These are phyloP conservation scores for Taurulus bubalis DNA, from an alignment of 2,113 vertebrate genomes.

Conservation along the genomic window DNA sequence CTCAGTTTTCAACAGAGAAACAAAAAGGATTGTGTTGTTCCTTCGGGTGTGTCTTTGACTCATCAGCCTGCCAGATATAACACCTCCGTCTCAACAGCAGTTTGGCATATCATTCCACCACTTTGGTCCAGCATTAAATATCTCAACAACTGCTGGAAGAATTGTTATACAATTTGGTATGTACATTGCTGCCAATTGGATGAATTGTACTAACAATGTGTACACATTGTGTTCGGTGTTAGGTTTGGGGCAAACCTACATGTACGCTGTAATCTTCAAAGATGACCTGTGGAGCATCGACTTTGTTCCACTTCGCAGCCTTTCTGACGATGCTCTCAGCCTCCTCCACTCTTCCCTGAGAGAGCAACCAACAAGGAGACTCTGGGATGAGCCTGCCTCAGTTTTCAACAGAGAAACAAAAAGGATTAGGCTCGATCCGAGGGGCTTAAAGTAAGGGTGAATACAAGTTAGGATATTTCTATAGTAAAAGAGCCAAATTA, in stretches of 20 bases:
- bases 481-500: background rate
- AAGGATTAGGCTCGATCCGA: background rate
- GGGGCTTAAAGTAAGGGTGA: background rate
- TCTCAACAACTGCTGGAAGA: background rate
- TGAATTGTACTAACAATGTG: no score
- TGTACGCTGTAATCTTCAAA: slow-evolving; percentile 78
- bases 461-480: background rate
- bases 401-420: background rate
- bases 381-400: slow-evolving; percentile 86
- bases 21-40: slow-evolving; percentile 70
- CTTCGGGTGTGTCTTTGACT: background rate
- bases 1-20: no score
- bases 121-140: background rate
- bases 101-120: background rate
- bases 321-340: slow-evolving; percentile 87
- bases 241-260: slow-evolving; percentile 28
- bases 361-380: slow-evolving; percentile 90
- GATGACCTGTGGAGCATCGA: slow-evolving; percentile 84
- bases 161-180: background rate
- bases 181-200: no score
- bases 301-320: slow-evolving; percentile 85
- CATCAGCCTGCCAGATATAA: slow-evolving; percentile 43
- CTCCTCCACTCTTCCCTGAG: slow-evolving; percentile 86
- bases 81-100: background rate
- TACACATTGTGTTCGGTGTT: no score